Percentiles rank a stretch among this genome's conserved stretches.
Conservation (phyloP, 1,140 invertebrate genomes). For the Drosophila eugracilis region DNA sequence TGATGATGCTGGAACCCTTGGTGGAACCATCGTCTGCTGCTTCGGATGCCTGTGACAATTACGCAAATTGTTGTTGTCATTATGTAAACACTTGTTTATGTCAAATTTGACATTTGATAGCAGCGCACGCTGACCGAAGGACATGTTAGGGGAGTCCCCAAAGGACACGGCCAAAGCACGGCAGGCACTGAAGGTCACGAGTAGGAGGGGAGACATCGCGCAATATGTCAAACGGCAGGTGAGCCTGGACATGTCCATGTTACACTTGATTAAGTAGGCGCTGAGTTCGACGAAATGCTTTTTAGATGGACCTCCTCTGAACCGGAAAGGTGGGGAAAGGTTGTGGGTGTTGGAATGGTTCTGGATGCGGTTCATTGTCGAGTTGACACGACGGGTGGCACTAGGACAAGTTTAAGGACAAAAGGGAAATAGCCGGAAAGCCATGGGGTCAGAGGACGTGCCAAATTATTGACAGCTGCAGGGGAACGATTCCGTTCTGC, state of each 20-base stretch:
- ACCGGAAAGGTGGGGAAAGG: slow-evolving; percentile 28
- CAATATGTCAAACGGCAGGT: slow-evolving; percentile 71
- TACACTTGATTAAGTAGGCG: slow-evolving; percentile 81
- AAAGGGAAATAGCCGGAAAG: background rate
- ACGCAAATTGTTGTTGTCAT: slow-evolving; percentile 82
- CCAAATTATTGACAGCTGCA: slow-evolving; percentile 79
- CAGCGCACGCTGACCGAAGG: slow-evolving; percentile 22
- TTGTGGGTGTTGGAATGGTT: background rate
- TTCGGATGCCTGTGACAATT: slow-evolving; percentile 63
- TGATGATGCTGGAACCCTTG: background rate
- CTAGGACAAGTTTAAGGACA: slow-evolving; percentile 1
- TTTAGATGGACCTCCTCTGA: slow-evolving; percentile 59
- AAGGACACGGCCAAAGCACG: background rate
- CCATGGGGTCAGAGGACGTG: slow-evolving; percentile 60
- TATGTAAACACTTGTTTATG: slow-evolving; percentile 82
- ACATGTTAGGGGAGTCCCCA: background rate
- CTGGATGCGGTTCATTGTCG: slow-evolving; percentile 34
- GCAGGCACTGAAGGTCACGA: background rate
- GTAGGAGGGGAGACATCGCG: slow-evolving; percentile 8
- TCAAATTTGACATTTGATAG: slow-evolving; percentile 82
- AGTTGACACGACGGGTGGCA: slow-evolving; percentile 19
- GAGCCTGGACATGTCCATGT: slow-evolving; percentile 69
- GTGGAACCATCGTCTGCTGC: slow-evolving; percentile 9
- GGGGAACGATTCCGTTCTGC: slow-evolving; percentile 10
- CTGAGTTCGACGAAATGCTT: slow-evolving; percentile 79